Evolutionary conservation across 2,797 vertebrate species (phyloP).

Genomic region (Lophotriccus pileatus): DNA sequence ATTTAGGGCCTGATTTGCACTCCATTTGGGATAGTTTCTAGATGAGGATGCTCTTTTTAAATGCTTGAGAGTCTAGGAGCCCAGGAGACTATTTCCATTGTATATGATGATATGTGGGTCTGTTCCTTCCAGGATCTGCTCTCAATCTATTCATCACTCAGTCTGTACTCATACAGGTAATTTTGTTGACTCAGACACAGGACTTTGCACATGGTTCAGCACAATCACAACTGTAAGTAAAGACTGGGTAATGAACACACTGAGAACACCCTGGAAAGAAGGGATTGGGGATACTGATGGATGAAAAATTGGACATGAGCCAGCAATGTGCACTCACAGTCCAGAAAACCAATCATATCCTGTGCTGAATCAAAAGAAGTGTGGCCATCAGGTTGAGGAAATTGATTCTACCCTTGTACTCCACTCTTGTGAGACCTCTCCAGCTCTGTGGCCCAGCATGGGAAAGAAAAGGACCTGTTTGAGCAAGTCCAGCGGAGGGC

Average conservation of each 20-base stretch:
- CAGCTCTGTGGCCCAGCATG: fast-evolving
- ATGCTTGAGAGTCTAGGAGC: neutral
- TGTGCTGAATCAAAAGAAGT: neutral
- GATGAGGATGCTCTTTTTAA: neutral
- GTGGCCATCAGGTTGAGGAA: neutral
- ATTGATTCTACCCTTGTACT: neutral
- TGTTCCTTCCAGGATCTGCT: neutral
- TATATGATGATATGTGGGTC: too few relatives aligned
- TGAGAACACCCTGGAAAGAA: neutral
- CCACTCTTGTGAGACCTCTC: fast-evolving
- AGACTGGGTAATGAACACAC: neutral
- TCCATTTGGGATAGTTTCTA: neutral
- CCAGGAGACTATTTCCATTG: neutral
- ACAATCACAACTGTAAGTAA: neutral
- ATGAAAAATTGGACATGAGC: neutral
- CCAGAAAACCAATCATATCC: neutral
- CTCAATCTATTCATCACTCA: neutral
- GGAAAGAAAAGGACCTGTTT: neutral
- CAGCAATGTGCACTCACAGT: neutral
- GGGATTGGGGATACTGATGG: neutral
- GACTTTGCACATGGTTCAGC: neutral
- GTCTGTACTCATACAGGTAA: neutral
- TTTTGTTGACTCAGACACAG: too few relatives aligned
- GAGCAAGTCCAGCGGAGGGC: neutral
- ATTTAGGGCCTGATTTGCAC: neutral